Percentiles rank a stretch among this genome's conserved stretches.
phyloP scores from a whole-genome alignment of 1,140 invertebrate genomes.

The Panonychus citri region DNA sequence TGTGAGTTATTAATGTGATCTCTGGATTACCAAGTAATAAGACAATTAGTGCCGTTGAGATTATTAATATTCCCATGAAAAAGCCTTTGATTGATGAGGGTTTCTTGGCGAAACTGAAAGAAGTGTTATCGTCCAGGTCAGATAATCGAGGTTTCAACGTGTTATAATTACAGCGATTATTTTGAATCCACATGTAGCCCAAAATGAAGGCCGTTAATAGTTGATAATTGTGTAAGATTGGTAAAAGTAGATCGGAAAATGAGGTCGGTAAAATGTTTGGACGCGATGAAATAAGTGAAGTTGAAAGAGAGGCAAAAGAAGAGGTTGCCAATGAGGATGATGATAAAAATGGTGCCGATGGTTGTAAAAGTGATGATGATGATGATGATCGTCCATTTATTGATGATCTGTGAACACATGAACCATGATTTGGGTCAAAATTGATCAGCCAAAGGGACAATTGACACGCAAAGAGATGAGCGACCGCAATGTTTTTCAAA shows the following conservation, averaged over 20 bases:
- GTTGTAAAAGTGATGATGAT: neutral
- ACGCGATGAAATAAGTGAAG: neutral
- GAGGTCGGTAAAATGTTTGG: neutral
- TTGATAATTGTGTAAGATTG: constrained; percentile 10
- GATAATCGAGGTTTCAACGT: neutral
- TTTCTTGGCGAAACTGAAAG: neutral
- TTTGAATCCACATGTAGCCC: constrained; percentile 11
- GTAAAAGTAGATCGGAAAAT: constrained; percentile 3
- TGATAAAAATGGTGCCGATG: neutral
- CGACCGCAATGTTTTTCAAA: constrained; percentile 9
- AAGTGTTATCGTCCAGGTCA: neutral
- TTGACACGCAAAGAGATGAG: constrained; percentile 9
- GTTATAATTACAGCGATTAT: constrained; percentile 5
- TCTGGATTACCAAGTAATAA: constrained; percentile 17
- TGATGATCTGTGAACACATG: neutral
- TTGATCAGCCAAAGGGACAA: constrained; percentile 8
- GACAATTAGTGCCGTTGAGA: constrained; percentile 33
- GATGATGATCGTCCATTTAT: neutral
- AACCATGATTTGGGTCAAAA: neutral
- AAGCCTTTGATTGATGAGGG: constrained; percentile 33
- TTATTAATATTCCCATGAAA: constrained; percentile 34
- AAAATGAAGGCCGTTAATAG: constrained; percentile 8
- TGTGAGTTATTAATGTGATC: neutral
- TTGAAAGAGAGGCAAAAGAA: neutral
- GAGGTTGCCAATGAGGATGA: too few relatives aligned